A percentile compares a stretch with the other conserved stretches of the same genome.
phyloP scores from a whole-genome alignment of 2,888 invertebrate genomes.

The Harpagoxenus sublaevis region DNA sequence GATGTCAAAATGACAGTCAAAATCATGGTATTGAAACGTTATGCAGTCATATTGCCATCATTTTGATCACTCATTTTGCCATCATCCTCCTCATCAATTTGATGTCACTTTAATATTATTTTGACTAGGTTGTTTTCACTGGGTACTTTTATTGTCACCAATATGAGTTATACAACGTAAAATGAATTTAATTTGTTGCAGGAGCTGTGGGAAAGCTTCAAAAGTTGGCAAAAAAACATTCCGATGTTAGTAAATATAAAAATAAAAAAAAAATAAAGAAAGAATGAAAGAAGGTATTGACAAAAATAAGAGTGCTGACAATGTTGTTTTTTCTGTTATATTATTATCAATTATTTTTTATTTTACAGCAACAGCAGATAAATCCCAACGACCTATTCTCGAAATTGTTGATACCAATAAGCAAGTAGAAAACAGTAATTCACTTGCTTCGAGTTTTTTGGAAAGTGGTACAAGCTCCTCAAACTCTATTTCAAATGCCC shows the following conservation, averaged over 20 bases:
- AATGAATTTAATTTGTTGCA: not conserved
- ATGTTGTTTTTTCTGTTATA: not conserved
- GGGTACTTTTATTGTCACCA: not conserved
- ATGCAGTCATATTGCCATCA: constrained; percentile 1
- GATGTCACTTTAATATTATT: not conserved
- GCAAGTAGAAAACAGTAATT: not conserved
- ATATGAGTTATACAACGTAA: not conserved
- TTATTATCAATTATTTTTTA: not conserved
- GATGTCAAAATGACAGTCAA: too few relatives aligned
- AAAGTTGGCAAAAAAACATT: not conserved
- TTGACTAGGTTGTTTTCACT: not conserved
- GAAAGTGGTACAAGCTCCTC: not conserved
- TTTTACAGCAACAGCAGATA: not conserved
- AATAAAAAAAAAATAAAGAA: not conserved
- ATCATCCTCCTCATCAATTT: not conserved
- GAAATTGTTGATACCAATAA: not conserved
- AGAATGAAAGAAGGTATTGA: not conserved
- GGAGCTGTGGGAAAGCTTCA: not conserved
- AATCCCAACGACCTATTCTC: not conserved
- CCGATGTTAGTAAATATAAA: not conserved
- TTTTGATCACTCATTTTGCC: not conserved
- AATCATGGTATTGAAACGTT: not conserved
- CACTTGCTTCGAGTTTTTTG: not conserved
- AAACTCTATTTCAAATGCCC: not conserved
- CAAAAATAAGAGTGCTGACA: not conserved